Evolutionary conservation across 2,888 invertebrate species (phyloP).

Genomic region (Leptopterna dolabrata): DNA sequence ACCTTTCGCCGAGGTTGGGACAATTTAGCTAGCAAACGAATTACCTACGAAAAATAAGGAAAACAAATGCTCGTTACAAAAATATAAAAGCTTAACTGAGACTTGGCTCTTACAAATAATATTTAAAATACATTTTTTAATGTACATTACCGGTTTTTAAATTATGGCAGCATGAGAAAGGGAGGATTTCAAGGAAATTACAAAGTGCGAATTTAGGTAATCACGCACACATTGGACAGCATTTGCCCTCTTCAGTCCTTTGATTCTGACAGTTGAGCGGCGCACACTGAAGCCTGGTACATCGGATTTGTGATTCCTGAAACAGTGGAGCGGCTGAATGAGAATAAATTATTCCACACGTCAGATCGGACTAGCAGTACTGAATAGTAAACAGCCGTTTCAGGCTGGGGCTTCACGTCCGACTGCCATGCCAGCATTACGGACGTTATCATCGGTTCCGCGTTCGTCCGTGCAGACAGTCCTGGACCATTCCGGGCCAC

Average conservation of each 20-base stretch:
- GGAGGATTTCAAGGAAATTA: neutral
- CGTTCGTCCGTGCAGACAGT: no score
- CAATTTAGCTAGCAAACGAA: neutral
- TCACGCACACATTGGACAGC: slow-evolving; percentile 68
- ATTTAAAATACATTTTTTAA: neutral
- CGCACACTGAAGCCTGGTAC: slow-evolving; percentile 68
- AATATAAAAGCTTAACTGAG: neutral
- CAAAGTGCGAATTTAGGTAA: neutral
- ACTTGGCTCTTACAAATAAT: neutral
- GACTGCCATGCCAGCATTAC: no score
- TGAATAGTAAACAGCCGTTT: no score
- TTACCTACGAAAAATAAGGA: neutral
- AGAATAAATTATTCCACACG: no score
- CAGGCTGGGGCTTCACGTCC: no score
- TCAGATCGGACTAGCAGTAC: neutral
- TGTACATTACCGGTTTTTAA: neutral
- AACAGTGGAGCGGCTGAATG: slow-evolving; percentile 29
- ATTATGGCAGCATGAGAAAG: neutral
- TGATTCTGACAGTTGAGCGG: slow-evolving; percentile 67
- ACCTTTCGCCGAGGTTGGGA: neutral
- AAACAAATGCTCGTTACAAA: neutral
- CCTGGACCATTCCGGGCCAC: no score
- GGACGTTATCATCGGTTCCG: no score
- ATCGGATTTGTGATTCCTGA: slow-evolving; percentile 68
- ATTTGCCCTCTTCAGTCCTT: slow-evolving; percentile 67